These are phyloP conservation scores for Chaitophorus viminalis DNA, from an alignment of 2,888 invertebrate species.

Conservation along the genomic window DNA sequence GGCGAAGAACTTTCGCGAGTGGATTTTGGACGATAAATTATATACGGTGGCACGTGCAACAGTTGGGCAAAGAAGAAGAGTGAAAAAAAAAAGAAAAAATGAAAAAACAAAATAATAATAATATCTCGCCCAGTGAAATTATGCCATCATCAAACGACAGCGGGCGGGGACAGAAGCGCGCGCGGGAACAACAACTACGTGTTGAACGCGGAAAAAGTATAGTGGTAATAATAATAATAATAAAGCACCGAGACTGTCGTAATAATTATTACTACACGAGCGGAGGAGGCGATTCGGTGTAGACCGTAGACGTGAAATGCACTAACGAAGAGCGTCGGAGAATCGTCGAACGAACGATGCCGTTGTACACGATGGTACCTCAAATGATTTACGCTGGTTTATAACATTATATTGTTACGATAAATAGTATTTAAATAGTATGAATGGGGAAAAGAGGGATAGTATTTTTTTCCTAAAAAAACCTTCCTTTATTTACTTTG, in stretches of 20 bases:
- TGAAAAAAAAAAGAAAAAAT: slow-evolving; percentile 20
- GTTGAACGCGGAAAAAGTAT: slow-evolving; percentile 55
- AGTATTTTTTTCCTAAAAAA: too few species aligned
- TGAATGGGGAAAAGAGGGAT: too few species aligned
- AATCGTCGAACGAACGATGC: too few species aligned
- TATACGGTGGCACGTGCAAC: slow-evolving; percentile 42
- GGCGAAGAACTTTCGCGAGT: slow-evolving; percentile 12
- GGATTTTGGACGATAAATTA: slow-evolving; percentile 52
- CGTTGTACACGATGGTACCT: too few species aligned
- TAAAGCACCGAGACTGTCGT: not conserved
- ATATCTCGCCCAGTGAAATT: slow-evolving; percentile 29
- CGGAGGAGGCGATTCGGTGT: not conserved
- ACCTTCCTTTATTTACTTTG: too few species aligned
- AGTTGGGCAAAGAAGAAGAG: slow-evolving; percentile 22
- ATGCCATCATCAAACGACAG: slow-evolving; percentile 41
- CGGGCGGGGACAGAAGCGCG: not conserved
- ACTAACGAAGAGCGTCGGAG: too few species aligned
- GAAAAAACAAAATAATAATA: slow-evolving; percentile 42
- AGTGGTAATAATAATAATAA: not conserved
- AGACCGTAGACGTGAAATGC: not conserved
- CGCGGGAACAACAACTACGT: slow-evolving; percentile 50
- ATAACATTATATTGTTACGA: too few species aligned
- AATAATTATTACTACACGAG: not conserved
- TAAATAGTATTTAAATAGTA: too few species aligned
- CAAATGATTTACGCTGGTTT: too few species aligned